Evolutionary conservation across 2,113 vertebrate genomes (phyloP).

Genomic region (Rousettus leschenaultii): DNA sequence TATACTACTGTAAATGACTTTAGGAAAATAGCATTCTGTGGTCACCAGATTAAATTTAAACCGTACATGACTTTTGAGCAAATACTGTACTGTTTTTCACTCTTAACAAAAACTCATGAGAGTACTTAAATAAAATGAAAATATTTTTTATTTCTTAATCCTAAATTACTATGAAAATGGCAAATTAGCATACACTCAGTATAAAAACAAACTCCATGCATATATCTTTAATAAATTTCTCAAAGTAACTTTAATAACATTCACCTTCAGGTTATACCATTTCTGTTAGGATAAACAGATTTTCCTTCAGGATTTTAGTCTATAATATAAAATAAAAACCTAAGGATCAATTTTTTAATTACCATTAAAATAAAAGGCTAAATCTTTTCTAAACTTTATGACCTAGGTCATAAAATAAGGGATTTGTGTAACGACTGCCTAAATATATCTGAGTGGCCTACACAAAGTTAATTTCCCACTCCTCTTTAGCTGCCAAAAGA

Average conservation of each 20-base stretch:
- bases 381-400: not conserved
- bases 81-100: not conserved
- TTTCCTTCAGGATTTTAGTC: not conserved
- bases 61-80: not conserved
- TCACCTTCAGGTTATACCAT: not conserved
- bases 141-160: not conserved
- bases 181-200: not conserved
- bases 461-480: not conserved
- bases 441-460: not conserved
- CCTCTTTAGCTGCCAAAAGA: not conserved
- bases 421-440: not conserved
- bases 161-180: not conserved
- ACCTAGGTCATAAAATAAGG: not conserved
- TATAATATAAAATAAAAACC: not conserved
- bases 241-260: not conserved
- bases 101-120: not conserved
- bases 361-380: not conserved
- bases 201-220: not conserved
- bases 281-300: not conserved
- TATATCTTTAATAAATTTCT: not conserved
- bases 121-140: not conserved
- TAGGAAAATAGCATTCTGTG: not conserved
- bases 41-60: not conserved
- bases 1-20: not conserved
- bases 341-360: not conserved